phyloP scores from a whole-genome alignment of 2,797 vertebrate species.

The Gambusia yucatana region DNA sequence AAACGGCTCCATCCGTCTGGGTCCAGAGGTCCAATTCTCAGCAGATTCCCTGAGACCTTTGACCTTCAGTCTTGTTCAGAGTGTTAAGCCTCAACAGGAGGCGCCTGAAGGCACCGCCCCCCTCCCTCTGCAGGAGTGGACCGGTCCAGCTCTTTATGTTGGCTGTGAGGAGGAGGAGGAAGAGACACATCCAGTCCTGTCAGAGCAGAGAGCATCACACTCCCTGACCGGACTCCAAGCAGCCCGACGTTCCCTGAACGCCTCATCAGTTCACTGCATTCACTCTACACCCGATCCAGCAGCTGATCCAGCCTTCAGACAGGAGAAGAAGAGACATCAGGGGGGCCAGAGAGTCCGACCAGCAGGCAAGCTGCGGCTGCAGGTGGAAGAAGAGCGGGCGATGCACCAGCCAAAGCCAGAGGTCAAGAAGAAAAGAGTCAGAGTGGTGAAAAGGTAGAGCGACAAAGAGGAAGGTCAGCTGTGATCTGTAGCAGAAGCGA shows the following conservation, averaged over 20 bases:
- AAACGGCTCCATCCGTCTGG: background rate
- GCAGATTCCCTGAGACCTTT: background rate
- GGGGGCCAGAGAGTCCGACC: constrained; percentile 68
- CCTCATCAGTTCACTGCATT: constrained; percentile 21
- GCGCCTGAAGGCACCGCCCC: background rate
- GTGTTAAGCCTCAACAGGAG: background rate
- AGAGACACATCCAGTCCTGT: constrained; percentile 33
- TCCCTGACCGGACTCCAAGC: background rate
- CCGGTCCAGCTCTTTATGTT: constrained; percentile 55
- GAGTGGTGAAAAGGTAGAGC: constrained; percentile 89
- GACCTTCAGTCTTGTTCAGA: background rate
- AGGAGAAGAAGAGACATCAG: constrained; percentile 35
- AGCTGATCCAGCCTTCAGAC: constrained; percentile 32
- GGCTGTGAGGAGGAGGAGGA: constrained; percentile 17
- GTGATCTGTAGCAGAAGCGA: constrained; percentile 64
- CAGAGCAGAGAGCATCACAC: background rate
- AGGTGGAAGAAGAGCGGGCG: constrained; percentile 79
- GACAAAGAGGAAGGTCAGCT: constrained; percentile 33
- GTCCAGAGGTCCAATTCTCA: background rate
- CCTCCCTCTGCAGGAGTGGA: constrained; percentile 33
- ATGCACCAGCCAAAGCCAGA: constrained; percentile 86
- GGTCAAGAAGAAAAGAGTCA: constrained; percentile 88
- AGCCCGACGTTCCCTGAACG: background rate
- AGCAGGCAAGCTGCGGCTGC: constrained; percentile 84
- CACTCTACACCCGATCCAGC: constrained; percentile 2